Evolutionary conservation across 2,797 vertebrate species (phyloP).

Genomic region (Sebastolobus altivelis): DNA sequence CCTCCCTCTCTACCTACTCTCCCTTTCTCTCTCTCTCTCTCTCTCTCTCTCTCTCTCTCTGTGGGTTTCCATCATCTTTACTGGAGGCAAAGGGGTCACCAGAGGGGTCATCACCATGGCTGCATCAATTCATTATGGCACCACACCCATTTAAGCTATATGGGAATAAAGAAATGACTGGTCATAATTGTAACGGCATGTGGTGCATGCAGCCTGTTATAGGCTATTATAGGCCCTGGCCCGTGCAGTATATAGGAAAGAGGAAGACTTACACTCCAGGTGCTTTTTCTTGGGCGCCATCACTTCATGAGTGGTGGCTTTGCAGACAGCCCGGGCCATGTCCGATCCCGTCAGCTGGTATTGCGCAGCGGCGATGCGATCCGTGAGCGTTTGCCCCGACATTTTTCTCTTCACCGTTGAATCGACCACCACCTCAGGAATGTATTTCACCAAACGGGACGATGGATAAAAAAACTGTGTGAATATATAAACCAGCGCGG

Average conservation of each 20-base stretch:
- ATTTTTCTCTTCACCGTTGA: slow-evolving; percentile 87
- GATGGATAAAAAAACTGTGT: slow-evolving; percentile 18
- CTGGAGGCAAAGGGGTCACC: slow-evolving; percentile 59
- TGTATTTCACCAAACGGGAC: slow-evolving; percentile 55
- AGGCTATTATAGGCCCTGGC: background rate
- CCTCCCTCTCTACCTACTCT: background rate
- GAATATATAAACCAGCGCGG: slow-evolving; percentile 8
- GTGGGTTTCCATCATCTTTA: slow-evolving; percentile 49
- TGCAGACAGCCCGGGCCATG: slow-evolving; percentile 98
- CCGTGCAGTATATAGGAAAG: slow-evolving; percentile 22
- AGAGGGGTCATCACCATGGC: slow-evolving; percentile 60
- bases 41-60: slow-evolving; percentile 14
- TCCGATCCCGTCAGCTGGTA: slow-evolving; percentile 99
- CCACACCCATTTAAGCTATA: slow-evolving; percentile 63
- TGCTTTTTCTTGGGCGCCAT: slow-evolving; percentile 99
- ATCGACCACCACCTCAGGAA: slow-evolving; percentile 71
- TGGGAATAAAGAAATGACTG: slow-evolving; percentile 22
- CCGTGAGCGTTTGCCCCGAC: slow-evolving; percentile 99
- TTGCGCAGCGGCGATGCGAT: slow-evolving; percentile 99
- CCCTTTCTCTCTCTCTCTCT: slow-evolving; percentile 9
- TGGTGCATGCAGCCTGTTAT: slow-evolving; percentile 17
- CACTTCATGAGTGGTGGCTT: slow-evolving; percentile 99
- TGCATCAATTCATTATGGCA: slow-evolving; percentile 58
- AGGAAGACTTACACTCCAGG: slow-evolving; percentile 96
- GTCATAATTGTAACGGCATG: background rate